Conservation (phyloP, 2,113 vertebrate species). For the Hiodon alosoides region DNA sequence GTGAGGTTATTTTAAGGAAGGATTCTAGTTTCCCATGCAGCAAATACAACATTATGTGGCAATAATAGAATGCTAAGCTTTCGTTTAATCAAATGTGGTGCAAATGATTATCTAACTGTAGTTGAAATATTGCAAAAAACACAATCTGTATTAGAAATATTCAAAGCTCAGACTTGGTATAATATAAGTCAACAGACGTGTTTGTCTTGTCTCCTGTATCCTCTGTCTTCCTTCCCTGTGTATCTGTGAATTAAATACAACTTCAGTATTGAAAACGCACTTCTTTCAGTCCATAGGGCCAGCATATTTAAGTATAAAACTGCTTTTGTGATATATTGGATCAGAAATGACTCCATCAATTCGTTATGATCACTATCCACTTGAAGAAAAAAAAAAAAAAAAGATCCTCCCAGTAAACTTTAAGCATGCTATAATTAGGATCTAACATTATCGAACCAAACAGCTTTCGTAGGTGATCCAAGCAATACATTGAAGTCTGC, state of each 20-base stretch:
- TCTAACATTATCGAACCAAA: conserved; percentile 3
- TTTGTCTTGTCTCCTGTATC: not conserved
- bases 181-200: conserved; percentile 3
- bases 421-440: not conserved
- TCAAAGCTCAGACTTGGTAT: not conserved
- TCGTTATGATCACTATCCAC: not conserved
- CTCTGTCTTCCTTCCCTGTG: not conserved
- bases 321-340: not conserved
- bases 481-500: not conserved
- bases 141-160: not conserved
- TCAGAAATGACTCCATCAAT: not conserved
- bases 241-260: not conserved
- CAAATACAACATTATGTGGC: not conserved
- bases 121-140: not conserved
- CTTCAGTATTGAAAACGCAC: not conserved
- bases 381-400: not conserved
- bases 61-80: not conserved
- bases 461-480: not conserved
- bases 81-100: conserved; percentile 13
- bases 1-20: conserved; percentile 14
- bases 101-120: not conserved
- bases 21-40: conserved; percentile 12
- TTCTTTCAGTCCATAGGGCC: not conserved
- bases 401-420: not conserved
- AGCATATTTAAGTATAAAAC: not conserved